phyloP scores from a whole-genome alignment of 2,797 vertebrate species.

The Monodelphis domestica region DNA sequence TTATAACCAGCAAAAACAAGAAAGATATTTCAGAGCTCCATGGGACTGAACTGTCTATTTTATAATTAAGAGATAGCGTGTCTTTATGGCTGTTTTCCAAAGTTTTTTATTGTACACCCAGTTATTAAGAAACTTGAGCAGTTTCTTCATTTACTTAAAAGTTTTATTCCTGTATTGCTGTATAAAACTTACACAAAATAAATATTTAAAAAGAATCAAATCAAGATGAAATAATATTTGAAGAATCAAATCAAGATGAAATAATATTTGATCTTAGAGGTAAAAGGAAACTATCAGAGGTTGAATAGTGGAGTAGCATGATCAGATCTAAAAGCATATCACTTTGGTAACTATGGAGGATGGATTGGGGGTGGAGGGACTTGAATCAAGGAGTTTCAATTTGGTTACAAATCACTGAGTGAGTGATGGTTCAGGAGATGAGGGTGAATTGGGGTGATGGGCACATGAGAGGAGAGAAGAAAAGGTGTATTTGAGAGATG shows the following conservation, averaged over 20 bases:
- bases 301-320: not conserved
- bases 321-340: not conserved
- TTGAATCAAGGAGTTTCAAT: not conserved
- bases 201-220: not conserved
- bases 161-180: not conserved
- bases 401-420: not conserved
- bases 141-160: not conserved
- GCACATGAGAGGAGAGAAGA: not conserved
- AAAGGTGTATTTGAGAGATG: not conserved
- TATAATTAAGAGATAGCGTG: not conserved
- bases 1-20: not conserved
- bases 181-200: not conserved
- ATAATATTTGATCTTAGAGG: not conserved
- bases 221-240: not conserved
- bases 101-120: not conserved
- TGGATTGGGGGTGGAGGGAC: not conserved
- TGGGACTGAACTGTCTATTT: not conserved
- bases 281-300: not conserved
- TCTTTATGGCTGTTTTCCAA: not conserved
- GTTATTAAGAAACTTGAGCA: not conserved
- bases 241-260: not conserved
- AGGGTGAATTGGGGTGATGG: not conserved
- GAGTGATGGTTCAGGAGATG: not conserved
- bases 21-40: accelerated
- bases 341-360: not conserved